Percentiles rank a stretch among this genome's conserved stretches.
Evolutionary conservation across 2,797 vertebrate genomes (phyloP).

Genomic region (Malacoctenus gilli): DNA sequence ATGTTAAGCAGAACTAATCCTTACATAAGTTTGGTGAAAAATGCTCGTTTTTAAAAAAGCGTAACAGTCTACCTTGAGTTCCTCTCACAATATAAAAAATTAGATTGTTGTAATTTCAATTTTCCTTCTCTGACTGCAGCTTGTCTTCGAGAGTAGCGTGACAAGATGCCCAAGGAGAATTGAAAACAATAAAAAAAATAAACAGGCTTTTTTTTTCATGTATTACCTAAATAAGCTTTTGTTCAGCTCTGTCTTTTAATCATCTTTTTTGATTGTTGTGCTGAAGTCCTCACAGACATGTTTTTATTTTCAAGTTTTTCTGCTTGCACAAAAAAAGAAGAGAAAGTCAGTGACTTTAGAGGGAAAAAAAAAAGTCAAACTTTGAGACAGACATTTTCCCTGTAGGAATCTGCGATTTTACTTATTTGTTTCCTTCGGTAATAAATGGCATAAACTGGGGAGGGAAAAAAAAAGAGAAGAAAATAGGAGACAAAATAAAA

Average conservation of each 20-base stretch:
- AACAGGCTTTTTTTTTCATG: no score
- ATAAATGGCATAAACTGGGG: slow-evolving; percentile 20
- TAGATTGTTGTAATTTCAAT: slow-evolving; percentile 31
- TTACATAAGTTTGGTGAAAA: slow-evolving; percentile 80
- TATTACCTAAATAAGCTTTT: slow-evolving; percentile 1
- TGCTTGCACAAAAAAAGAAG: slow-evolving; percentile 6
- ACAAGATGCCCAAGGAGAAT: slow-evolving; percentile 5
- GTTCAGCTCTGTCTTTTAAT: neutral
- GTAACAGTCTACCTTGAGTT: slow-evolving; percentile 70
- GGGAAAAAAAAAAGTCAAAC: no score
- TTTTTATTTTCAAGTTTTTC: slow-evolving; percentile 9
- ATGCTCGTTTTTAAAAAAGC: slow-evolving; percentile 85
- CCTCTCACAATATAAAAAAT: slow-evolving; percentile 42
- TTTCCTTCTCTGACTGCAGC: slow-evolving; percentile 18
- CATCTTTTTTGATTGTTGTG: no score
- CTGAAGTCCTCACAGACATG: slow-evolving; percentile 5
- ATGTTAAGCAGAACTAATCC: slow-evolving; percentile 82
- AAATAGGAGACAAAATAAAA: slow-evolving; percentile 28
- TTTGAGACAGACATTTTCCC: neutral
- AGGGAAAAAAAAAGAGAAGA: no score
- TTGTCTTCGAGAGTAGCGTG: slow-evolving; percentile 13
- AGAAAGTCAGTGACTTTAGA: neutral
- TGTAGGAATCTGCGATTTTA: neutral
- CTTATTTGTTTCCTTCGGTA: slow-evolving; percentile 27
- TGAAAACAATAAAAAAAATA: no score